These are phyloP conservation scores for Ficedula albicollis DNA, from an alignment of 2,797 vertebrate genomes.

Conservation along the genomic window DNA sequence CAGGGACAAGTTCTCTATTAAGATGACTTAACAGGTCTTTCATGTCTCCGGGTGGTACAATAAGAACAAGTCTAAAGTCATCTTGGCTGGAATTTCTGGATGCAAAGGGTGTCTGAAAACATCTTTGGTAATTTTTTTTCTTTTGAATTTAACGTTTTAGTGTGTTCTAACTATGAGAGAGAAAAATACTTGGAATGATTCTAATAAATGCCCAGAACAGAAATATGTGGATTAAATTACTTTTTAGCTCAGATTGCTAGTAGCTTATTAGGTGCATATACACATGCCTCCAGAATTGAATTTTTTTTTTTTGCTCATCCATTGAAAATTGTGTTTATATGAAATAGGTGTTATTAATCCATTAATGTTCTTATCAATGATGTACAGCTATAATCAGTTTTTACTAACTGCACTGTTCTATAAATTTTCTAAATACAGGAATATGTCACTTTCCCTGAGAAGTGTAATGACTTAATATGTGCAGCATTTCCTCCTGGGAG, in stretches of 20 bases:
- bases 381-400: background rate
- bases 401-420: background rate
- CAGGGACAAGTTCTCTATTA: constrained; percentile 39
- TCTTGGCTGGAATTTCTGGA: constrained; percentile 30
- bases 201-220: background rate
- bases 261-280: background rate
- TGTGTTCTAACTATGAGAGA: background rate
- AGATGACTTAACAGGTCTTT: constrained; percentile 52
- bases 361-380: background rate
- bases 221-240: background rate
- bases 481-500: background rate
- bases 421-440: background rate
- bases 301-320: background rate
- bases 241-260: background rate
- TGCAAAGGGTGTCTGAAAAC: constrained; percentile 8
- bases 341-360: background rate
- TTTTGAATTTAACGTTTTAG: background rate
- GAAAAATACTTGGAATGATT: background rate
- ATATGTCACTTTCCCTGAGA: background rate
- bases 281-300: background rate
- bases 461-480: background rate
- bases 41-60: constrained; percentile 9
- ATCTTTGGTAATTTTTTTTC: background rate
- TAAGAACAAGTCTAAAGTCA: constrained; percentile 38
- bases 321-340: background rate